phyloP scores from a whole-genome alignment of 2,113 vertebrate species.

The Mustela lutreola region DNA sequence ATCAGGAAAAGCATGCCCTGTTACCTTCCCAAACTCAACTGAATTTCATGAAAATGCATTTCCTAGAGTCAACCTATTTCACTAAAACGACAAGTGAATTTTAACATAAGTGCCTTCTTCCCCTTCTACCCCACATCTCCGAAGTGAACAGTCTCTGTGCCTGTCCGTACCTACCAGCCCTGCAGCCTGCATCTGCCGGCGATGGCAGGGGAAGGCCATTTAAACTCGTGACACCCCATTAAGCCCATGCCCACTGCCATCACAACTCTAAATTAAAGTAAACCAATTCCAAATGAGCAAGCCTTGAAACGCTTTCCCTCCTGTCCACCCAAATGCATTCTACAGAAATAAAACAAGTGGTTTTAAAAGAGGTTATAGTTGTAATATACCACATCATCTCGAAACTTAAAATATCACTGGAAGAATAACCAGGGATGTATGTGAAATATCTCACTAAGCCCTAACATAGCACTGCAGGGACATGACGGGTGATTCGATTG shows the following conservation, averaged over 20 bases:
- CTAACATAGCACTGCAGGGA: background rate
- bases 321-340: background rate
- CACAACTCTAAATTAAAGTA: slow-evolving; percentile 49
- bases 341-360: background rate
- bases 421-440: background rate
- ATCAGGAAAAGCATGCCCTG: background rate
- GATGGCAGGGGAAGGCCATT: background rate
- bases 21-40: background rate
- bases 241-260: background rate
- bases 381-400: background rate
- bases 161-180: background rate
- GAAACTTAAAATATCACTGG: background rate
- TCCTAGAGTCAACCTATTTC: background rate
- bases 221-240: slow-evolving; percentile 11
- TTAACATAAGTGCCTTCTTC: background rate
- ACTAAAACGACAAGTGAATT: background rate
- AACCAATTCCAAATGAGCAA: slow-evolving; percentile 62
- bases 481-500: slow-evolving; percentile 57
- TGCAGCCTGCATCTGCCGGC: background rate
- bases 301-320: background rate
- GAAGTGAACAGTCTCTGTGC: background rate
- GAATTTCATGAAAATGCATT: background rate
- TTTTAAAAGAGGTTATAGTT: background rate
- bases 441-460: background rate
- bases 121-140: background rate